Evolutionary conservation across 2,888 invertebrate genomes (phyloP), one percentile per base, ranked within the genome.

Genomic region (Apotomis capreana): DNA sequence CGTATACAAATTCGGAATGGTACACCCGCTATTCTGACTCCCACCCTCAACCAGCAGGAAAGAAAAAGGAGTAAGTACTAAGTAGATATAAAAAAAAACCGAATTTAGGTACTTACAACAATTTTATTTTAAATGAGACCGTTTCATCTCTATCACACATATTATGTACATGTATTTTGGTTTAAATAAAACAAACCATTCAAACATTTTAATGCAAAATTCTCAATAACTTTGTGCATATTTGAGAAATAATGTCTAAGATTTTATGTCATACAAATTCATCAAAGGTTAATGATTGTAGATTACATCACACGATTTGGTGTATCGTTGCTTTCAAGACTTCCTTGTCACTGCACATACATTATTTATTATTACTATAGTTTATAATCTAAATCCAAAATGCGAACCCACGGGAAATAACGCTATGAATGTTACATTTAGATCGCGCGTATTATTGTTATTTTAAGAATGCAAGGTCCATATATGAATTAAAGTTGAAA

Each of bases 121-220:
- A 91, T 84, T 92, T 92, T 91, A 91, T 92, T 92, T 92, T 90
- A 89, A 91, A 91, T 91, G 92, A 93, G 92, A 93, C 92, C 87
- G 87, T 91, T 91, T 88, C 91, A 91, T 93, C 92, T 92, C 92
- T 93, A 93, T 93, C 92, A 93, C 92, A 93, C 92, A 89, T 92
- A 88, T 85, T 88, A 92, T 93, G 91, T 92, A 93, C 92, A 92
- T 72, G 68, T 72, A 72, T 72, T 90, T 92, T 92, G 91, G 92
- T 92, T 92, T 90, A 86, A 91, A 90, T 90, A 91, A 91, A 93
- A 92, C 89, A 92, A 92, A 92, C 91, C 89, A 86, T 83, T 87
- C 85, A 89, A 89, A 90, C 85, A 88, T 89, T 87, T 87, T 84
- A 89, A 86, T 87, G 87, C 88, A 88, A 89, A 87, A 87, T 89